Percentiles rank a stretch among this genome's conserved stretches.
These are phyloP conservation scores for Pseudolaguvia tuberculata DNA, from an alignment of 2,113 vertebrate genomes.

Conservation along the genomic window DNA sequence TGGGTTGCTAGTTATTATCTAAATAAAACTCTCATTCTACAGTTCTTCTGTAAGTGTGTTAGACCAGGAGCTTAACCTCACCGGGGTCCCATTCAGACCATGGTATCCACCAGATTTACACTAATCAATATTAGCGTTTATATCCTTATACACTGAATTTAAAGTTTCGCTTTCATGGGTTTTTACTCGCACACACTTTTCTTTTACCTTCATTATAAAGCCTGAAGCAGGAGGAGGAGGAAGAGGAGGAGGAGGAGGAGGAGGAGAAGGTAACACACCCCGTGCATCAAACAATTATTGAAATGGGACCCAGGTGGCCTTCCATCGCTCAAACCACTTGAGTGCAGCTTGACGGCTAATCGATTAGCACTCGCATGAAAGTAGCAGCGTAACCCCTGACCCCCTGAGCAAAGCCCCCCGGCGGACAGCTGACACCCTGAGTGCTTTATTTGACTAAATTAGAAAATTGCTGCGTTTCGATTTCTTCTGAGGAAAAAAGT, in stretches of 20 bases:
- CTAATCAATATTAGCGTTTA: conserved; percentile 61
- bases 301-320: conserved; percentile 86
- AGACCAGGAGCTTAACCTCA: conserved; percentile 79
- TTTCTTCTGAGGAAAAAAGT: not conserved
- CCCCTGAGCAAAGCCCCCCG: conserved; percentile 73
- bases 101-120: conserved; percentile 68
- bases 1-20: too few relatives aligned
- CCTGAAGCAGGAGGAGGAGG: conserved; percentile 57
- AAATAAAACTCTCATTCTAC: too few relatives aligned
- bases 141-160: conserved; percentile 68
- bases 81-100: conserved; percentile 84
- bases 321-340: conserved; percentile 83
- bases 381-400: conserved; percentile 86
- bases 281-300: conserved; percentile 86
- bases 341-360: conserved; percentile 96
- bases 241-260: conserved; percentile 64
- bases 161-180: not conserved
- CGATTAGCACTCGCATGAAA: conserved; percentile 91
- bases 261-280: conserved; percentile 79
- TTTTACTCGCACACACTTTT: conserved; percentile 23
- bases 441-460: conserved; percentile 85
- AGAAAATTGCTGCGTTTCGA: conserved; percentile 52
- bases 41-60: conserved; percentile 61
- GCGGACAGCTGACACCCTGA: conserved; percentile 89
- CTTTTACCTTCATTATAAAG: conserved; percentile 68